Percentiles rank a stretch among this genome's conserved stretches.
Evolutionary conservation across 2,797 vertebrate species (phyloP).

Genomic region (Diglossa cyanea): DNA sequence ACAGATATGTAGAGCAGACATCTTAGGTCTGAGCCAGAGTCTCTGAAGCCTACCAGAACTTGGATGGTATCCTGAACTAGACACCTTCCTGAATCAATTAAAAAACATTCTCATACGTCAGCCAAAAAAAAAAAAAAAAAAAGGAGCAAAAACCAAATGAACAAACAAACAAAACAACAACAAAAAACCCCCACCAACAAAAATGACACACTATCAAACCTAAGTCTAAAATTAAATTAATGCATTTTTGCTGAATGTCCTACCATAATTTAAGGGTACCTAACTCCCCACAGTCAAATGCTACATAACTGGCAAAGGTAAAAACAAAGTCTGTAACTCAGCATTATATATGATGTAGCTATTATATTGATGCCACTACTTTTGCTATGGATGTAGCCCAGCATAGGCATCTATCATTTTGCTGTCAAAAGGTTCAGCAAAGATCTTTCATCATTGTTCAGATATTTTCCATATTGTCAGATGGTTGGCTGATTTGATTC

Average conservation of each 20-base stretch:
- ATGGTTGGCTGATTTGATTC: background rate
- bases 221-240: background rate
- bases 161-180: background rate
- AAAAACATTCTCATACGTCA: background rate
- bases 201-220: background rate
- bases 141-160: rapidly evolving
- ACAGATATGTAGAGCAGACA: background rate
- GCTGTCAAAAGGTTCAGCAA: background rate
- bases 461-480: background rate
- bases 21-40: background rate
- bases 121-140: background rate
- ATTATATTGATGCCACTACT: background rate
- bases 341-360: background rate
- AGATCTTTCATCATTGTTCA: background rate
- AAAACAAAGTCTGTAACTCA: background rate
- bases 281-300: background rate
- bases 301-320: background rate
- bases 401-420: background rate
- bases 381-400: background rate
- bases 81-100: background rate
- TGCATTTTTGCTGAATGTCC: background rate
- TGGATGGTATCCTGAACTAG: background rate
- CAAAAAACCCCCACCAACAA: rapidly evolving
- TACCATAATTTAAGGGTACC: background rate
- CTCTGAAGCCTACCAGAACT: background rate